Conservation (phyloP, 1,140 invertebrate genomes). For the Drosophila pectinifera region DNA sequence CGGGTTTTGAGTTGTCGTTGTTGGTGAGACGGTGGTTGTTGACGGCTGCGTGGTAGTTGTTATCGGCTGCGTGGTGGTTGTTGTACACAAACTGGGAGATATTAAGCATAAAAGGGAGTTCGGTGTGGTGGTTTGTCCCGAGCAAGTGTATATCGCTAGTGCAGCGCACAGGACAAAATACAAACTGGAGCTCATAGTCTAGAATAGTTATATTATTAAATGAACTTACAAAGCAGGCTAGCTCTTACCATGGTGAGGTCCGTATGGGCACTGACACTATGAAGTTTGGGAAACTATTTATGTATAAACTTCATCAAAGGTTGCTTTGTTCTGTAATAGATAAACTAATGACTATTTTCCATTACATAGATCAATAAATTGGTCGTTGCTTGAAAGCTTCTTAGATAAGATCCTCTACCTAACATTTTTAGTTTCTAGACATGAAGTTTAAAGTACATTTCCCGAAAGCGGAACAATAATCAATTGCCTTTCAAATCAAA, state of each 20-base stretch:
- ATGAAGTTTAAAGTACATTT: background rate
- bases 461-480: too few relatives aligned
- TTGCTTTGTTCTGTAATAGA: slow-evolving; percentile 9
- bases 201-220: background rate
- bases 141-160: background rate
- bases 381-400: background rate
- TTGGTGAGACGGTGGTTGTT: background rate
- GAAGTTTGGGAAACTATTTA: slow-evolving; percentile 10
- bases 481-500: too few relatives aligned
- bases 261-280: background rate
- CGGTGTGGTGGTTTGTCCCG: slow-evolving; percentile 2
- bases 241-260: slow-evolving; percentile 20
- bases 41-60: too few relatives aligned
- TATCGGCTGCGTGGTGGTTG: background rate
- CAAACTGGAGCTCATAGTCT: background rate
- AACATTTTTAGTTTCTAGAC: background rate
- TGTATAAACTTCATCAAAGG: background rate
- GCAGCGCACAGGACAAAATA: slow-evolving; percentile 3
- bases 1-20: background rate
- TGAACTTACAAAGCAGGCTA: background rate
- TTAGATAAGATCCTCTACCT: background rate
- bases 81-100: background rate
- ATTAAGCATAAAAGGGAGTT: background rate
- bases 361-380: background rate
- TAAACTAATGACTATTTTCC: slow-evolving; percentile 7